phyloP scores from a whole-genome alignment of 30 jellyfish, hydroid and myxozoan species.

The Hydractinia echinata region DNA sequence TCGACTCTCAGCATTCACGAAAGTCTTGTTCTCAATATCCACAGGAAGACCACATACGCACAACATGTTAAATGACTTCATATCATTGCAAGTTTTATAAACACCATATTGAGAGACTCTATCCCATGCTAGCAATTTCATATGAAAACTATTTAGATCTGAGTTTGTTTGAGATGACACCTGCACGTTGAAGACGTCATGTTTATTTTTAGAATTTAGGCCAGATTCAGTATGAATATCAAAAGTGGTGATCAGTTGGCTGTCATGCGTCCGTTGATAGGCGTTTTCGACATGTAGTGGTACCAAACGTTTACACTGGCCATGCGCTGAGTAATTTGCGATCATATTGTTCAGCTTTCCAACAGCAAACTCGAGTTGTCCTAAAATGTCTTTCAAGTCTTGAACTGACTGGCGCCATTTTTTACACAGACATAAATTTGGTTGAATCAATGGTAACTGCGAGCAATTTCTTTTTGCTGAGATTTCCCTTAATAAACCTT shows the following conservation, averaged over 20 bases:
- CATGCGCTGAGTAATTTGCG: neutral
- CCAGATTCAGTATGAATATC: slow-evolving; percentile 5
- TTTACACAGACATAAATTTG: slow-evolving; percentile 75
- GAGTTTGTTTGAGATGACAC: neutral
- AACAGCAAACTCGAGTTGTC: slow-evolving; percentile 77
- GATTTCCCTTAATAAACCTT: slow-evolving; percentile 45
- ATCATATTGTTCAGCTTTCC: slow-evolving; percentile 74
- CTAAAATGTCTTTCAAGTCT: slow-evolving; percentile 53
- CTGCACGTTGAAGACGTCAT: neutral
- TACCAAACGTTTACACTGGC: neutral
- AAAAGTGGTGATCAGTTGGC: neutral
- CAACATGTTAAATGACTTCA: too few species aligned
- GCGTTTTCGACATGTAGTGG: neutral
- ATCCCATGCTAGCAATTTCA: slow-evolving; percentile 3
- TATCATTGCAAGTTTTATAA: neutral
- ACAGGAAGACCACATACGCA: too few species aligned
- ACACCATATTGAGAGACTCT: neutral
- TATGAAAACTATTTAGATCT: neutral
- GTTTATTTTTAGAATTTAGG: neutral
- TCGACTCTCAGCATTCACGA: too few species aligned
- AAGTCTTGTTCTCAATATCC: too few species aligned
- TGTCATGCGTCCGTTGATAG: neutral
- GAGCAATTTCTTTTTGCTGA: slow-evolving; percentile 57
- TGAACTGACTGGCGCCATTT: slow-evolving; percentile 64
- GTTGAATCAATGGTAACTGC: slow-evolving; percentile 56